Conservation (phyloP, 2,797 vertebrate species). For the Chiloscyllium punctatum region DNA sequence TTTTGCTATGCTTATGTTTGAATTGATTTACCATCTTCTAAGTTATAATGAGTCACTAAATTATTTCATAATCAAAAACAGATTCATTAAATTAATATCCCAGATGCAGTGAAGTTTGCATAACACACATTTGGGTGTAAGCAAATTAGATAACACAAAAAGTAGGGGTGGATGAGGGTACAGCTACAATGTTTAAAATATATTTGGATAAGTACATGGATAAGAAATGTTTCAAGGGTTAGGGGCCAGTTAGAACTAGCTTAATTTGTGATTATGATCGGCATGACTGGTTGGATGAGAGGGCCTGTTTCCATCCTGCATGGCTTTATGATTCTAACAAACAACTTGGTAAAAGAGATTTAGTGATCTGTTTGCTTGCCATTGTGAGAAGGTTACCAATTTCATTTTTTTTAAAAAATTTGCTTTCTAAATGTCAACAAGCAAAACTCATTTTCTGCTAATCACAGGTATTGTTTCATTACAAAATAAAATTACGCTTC, state of each 20-base stretch:
- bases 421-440: not conserved
- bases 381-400: not conserved
- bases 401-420: not conserved
- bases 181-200: too few species aligned
- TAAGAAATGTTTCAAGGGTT: too few species aligned
- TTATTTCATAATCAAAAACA: not conserved
- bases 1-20: not conserved
- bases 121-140: not conserved
- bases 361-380: not conserved
- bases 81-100: not conserved
- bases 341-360: not conserved
- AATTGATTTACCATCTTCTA: not conserved
- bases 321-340: not conserved
- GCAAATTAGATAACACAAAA: not conserved
- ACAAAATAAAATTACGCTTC: not conserved
- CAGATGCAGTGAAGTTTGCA: not conserved
- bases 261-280: too few species aligned
- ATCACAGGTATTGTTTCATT: not conserved
- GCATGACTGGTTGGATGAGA: too few species aligned
- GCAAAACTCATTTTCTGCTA: not conserved
- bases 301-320: too few species aligned
- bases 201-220: too few species aligned
- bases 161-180: too few species aligned
- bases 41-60: not conserved
- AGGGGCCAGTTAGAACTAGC: too few species aligned